Evolutionary conservation across 2,888 invertebrate species (phyloP).

Genomic region (Prostheceraeus crozeri): DNA sequence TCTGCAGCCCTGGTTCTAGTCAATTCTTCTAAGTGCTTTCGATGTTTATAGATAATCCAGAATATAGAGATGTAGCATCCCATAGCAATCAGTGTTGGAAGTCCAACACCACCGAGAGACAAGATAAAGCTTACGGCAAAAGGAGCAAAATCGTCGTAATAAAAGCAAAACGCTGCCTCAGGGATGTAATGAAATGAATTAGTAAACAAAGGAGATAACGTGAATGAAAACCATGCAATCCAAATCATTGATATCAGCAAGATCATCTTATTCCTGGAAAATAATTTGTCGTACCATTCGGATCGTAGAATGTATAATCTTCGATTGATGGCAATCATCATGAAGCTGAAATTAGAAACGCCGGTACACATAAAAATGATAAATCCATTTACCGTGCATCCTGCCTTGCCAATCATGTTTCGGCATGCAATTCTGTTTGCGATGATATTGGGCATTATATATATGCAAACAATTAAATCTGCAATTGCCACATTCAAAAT

Average conservation of each 20-base stretch:
- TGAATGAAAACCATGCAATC: too few relatives aligned
- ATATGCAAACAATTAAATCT: slow-evolving; percentile 5
- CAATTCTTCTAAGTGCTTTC: too few relatives aligned
- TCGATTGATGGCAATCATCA: not conserved
- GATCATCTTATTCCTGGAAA: too few relatives aligned
- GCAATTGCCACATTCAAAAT: not conserved
- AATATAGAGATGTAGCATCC: slow-evolving; percentile 3
- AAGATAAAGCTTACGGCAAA: slow-evolving; percentile 1
- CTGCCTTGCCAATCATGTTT: not conserved
- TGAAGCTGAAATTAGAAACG: slow-evolving; percentile 9
- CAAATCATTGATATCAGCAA: too few relatives aligned
- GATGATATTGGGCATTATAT: not conserved
- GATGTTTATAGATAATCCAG: not conserved
- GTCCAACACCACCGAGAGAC: not conserved
- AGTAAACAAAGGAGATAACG: too few relatives aligned
- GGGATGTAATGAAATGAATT: not conserved
- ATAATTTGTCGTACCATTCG: too few relatives aligned
- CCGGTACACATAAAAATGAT: not conserved
- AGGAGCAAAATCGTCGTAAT: not conserved
- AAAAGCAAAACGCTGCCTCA: not conserved
- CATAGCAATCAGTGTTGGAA: not conserved
- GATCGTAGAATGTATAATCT: too few relatives aligned
- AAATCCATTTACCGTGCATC: not conserved
- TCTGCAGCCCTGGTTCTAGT: too few relatives aligned
- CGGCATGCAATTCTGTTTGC: not conserved